These are phyloP conservation scores for Neopelma chrysocephalum DNA, from an alignment of 2,797 vertebrate genomes.

Conservation along the genomic window DNA sequence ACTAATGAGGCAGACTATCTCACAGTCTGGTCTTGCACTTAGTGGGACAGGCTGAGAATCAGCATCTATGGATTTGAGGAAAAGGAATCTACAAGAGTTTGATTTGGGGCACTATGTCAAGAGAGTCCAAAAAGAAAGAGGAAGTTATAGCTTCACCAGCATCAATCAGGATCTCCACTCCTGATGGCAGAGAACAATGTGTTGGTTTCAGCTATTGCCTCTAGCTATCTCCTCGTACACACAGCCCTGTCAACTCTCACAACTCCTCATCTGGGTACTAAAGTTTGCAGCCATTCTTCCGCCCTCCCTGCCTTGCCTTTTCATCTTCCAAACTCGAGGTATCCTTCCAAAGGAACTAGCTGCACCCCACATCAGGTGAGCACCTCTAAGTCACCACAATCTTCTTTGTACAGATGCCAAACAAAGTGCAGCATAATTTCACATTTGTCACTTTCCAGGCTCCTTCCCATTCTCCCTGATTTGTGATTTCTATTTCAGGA, in stretches of 20 bases:
- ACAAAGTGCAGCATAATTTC: constrained; percentile 31
- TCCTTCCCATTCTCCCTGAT: constrained; percentile 52
- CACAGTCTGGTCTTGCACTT: not conserved
- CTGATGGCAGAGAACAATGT: not conserved
- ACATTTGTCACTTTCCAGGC: constrained; percentile 45
- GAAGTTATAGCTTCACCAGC: not conserved
- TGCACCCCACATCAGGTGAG: not conserved
- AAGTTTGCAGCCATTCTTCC: not conserved
- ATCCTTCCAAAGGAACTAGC: not conserved
- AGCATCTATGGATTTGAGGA: not conserved
- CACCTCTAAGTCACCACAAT: not conserved
- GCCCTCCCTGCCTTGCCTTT: not conserved
- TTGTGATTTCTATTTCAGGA: constrained; percentile 71
- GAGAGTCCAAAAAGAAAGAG: not conserved
- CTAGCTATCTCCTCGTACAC: not conserved
- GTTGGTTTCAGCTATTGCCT: not conserved
- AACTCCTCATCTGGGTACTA: not conserved
- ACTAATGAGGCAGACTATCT: not conserved
- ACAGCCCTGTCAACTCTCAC: not conserved
- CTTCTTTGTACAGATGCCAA: not conserved
- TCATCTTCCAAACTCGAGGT: not conserved
- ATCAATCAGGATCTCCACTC: not conserved
- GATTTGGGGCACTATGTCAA: not conserved
- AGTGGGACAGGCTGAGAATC: not conserved
- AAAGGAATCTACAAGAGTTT: not conserved